Evolutionary conservation across 1,140 invertebrate genomes (phyloP), one percentile per base, ranked within the genome.

Genomic region (Leptestheria dahalacensis): DNA sequence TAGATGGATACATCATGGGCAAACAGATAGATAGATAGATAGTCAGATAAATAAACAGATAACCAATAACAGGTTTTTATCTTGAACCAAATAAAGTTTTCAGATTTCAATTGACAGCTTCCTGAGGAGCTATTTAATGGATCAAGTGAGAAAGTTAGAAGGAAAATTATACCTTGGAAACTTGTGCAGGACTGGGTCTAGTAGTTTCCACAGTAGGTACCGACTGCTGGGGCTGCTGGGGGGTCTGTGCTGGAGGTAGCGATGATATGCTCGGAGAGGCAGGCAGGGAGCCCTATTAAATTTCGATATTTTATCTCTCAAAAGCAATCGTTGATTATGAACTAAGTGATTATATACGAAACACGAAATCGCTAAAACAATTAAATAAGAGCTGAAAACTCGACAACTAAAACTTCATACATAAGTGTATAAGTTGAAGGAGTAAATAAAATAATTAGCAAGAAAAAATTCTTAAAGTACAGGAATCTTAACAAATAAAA

Each of bases 281-380:
- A 25, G 53, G 53, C 33, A 56, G 41, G 26, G 53, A 56, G 20
- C 28, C 53, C 53, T 56, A n/a, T 15, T 33, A 4, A 20, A 55
- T 26, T 6, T 28, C 25, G 12, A 24, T 12, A 20, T 11, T 15
- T 52, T n/a, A 15, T n/a, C n/a, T n/a, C 15, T 52, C 50, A 41
- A 41, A 9, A 15, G 15, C 33, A 9, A 41, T 9, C 15, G 15
- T 41, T 41, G 6, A 41, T 41, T 41, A 41, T 9, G 6, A 41
- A 41, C 33, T 41, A 41, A 41, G 33, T 41, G 15, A 41, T 15
- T 9, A 41, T 41, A 41, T 9, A 9, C 15, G 33, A 41, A 41
- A 9, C 15, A 41, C n/a, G n/a, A n/a, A n/a, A n/a, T n/a, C n/a
- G n/a, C n/a, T n/a, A n/a, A n/a, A n/a, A n/a, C n/a, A n/a, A n/a